Percentiles rank a stretch among this genome's conserved stretches.
These are phyloP conservation scores for Graphium colonna DNA, from an alignment of 2,888 invertebrate species.

Conservation along the genomic window DNA sequence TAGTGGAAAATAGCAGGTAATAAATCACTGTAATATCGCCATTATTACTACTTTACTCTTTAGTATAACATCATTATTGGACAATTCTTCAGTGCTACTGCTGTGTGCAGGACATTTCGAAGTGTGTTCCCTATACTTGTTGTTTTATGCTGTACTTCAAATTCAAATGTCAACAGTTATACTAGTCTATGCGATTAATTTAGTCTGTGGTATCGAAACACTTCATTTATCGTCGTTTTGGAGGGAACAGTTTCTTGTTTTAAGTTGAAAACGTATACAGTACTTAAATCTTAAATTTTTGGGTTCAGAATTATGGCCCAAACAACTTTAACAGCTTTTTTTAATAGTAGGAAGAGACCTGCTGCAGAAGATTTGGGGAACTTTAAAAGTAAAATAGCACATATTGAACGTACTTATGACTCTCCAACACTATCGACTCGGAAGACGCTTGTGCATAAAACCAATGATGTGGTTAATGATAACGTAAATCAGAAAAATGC, in stretches of 20 bases:
- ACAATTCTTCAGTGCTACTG: too few relatives aligned
- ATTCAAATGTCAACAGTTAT: too few relatives aligned
- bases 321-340: slow-evolving; percentile 87
- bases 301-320: slow-evolving; percentile 82
- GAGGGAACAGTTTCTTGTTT: slow-evolving; percentile 28
- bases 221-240: slow-evolving; percentile 23
- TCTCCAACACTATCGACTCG: slow-evolving; percentile 26
- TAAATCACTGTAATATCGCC: too few relatives aligned
- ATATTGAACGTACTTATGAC: slow-evolving; percentile 47
- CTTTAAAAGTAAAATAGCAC: slow-evolving; percentile 74
- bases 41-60: too few relatives aligned
- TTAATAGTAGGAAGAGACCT: slow-evolving; percentile 87
- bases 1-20: too few relatives aligned
- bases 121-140: too few relatives aligned
- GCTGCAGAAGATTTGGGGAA: slow-evolving; percentile 83
- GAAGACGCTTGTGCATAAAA: slow-evolving; percentile 30
- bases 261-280: background rate
- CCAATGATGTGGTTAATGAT: slow-evolving; percentile 18
- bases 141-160: too few relatives aligned
- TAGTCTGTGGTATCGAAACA: too few relatives aligned
- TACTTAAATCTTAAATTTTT: background rate
- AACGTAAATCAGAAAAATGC: slow-evolving; percentile 20
- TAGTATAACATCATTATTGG: too few relatives aligned
- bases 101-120: too few relatives aligned
- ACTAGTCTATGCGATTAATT: too few relatives aligned